Conservation (phyloP, 2,113 vertebrate genomes). For the Cyrtonyx montezumae region DNA sequence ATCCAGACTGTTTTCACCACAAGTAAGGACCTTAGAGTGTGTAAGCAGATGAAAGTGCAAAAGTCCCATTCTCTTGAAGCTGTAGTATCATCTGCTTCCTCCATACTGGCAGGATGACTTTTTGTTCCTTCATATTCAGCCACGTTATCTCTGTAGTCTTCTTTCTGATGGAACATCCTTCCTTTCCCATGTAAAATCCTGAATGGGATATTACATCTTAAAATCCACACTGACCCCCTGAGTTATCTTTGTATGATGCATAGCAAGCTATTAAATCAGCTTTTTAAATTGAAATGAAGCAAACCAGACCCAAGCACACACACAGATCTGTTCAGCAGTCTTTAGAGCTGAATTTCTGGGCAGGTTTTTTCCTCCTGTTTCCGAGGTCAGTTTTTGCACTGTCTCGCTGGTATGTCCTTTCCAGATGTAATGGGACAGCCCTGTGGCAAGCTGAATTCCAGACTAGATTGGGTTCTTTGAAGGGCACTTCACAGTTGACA, state of each 20-base stretch:
- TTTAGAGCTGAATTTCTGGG: not conserved
- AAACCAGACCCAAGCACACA: not conserved
- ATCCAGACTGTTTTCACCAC: slow-evolving; percentile 88
- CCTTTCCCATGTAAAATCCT: not conserved
- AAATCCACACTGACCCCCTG: not conserved
- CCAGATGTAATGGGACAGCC: not conserved
- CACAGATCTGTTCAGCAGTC: not conserved
- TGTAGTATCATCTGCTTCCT: not conserved
- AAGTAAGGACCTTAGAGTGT: slow-evolving; percentile 78
- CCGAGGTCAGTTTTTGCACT: not conserved
- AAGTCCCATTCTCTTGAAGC: not conserved
- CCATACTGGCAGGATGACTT: not conserved
- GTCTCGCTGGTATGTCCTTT: not conserved
- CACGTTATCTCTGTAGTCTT: not conserved
- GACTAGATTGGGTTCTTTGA: not conserved
- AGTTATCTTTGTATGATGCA: not conserved
- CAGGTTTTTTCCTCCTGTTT: not conserved
- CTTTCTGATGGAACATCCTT: not conserved
- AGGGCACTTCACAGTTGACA: not conserved
- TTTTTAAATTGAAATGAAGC: not conserved
- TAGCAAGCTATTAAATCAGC: not conserved
- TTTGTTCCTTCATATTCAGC: not conserved
- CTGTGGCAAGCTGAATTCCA: not conserved
- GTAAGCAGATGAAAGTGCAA: not conserved
- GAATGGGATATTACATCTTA: not conserved